Percentiles rank a stretch among this genome's conserved stretches.
These are phyloP conservation scores for Drosophila picticornis DNA, from an alignment of 2,888 invertebrate species.

Conservation along the genomic window DNA sequence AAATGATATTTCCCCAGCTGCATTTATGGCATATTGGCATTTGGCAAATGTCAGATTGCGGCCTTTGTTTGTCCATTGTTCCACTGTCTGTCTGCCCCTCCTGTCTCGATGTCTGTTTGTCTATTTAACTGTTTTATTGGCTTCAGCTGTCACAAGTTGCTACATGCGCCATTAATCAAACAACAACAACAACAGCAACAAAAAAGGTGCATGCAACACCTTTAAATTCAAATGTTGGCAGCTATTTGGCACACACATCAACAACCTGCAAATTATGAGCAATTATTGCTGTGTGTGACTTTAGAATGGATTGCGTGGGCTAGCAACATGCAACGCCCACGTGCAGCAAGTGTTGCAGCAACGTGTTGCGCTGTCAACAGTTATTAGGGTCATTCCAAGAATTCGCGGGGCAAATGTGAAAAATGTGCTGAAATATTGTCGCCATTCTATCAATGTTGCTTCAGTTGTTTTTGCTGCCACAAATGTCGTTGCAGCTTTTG, in stretches of 20 bases:
- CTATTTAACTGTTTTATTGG: slow-evolving; percentile 35
- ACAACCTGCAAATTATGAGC: slow-evolving; percentile 68
- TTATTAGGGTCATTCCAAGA: slow-evolving; percentile 52
- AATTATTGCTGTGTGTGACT: slow-evolving; percentile 44
- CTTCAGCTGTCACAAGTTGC: slow-evolving; percentile 42
- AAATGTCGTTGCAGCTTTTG: slow-evolving; percentile 21
- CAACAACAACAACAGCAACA: not conserved
- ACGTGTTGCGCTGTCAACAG: slow-evolving; percentile 60
- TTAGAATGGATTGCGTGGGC: slow-evolving; percentile 43
- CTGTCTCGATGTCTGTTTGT: not conserved
- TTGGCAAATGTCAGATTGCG: slow-evolving; percentile 75
- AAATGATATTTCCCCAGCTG: slow-evolving; percentile 26
- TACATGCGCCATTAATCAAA: slow-evolving; percentile 51
- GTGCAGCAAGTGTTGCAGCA: slow-evolving; percentile 54
- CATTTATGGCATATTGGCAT: slow-evolving; percentile 72
- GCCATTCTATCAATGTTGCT: slow-evolving; percentile 33
- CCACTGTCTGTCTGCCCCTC: not conserved
- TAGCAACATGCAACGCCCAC: slow-evolving; percentile 34
- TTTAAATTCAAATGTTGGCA: slow-evolving; percentile 45
- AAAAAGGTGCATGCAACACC: slow-evolving; percentile 49
- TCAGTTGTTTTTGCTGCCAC: slow-evolving; percentile 13
- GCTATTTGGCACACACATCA: slow-evolving; percentile 10
- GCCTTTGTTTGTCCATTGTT: slow-evolving; percentile 59
- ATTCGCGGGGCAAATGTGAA: slow-evolving; percentile 17
- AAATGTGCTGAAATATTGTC: slow-evolving; percentile 42